Base-by-base conservation (phyloP, 2,797 vertebrate species). In the Taeniopygia guttata region DNA sequence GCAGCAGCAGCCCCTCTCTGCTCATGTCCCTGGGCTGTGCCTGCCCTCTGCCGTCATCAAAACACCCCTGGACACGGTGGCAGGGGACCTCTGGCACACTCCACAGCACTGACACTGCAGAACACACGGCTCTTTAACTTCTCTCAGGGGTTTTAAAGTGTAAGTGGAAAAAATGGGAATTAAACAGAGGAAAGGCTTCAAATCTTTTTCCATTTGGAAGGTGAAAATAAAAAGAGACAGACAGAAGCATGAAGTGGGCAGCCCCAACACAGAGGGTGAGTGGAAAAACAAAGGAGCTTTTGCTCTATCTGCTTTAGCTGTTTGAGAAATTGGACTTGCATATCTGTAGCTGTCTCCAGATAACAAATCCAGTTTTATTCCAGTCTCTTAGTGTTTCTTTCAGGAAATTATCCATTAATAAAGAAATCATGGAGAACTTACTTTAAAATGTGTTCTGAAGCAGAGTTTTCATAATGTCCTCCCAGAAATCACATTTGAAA, bases 41-140 rank as follows among this genome's bases (percentile, higher is more conserved):
- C 95, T 96, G 97, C 97, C 97, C 96, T 96, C 98, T 98, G 87
- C 58, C 4, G 96, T 96, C 77, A 1, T 5, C 11, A 12, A 3
- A 15, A 43, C 27, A 58, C 27, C 45, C 29, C 38, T n/a, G 16
- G 16, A 17, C 22, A 13, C 2, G 10, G 58, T 22, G 49, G 6
- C 20, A 30, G 20, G n/a, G 19, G 26, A 34, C 34, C 48, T 75
- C 55, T 6, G 7, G 16, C 74, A n/a, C 1, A 3, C 27, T 56
- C 23, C 56, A 12, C 5, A 3, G 13, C 51, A 29, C 1, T 17
- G 73, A 3, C 14, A 27, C 34, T 83, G 30, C 51, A 48, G 70
- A 79, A 30, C 1, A 8, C 15, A 8, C 49, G 60, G 19, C 27
- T 88, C 9, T 88, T 68, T 46, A 46, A 52, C 21, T 55, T 81